Base-by-base conservation (phyloP, 37 sponge, comb jelly and placozoan species). In the Cliona cf. orientalis region DNA sequence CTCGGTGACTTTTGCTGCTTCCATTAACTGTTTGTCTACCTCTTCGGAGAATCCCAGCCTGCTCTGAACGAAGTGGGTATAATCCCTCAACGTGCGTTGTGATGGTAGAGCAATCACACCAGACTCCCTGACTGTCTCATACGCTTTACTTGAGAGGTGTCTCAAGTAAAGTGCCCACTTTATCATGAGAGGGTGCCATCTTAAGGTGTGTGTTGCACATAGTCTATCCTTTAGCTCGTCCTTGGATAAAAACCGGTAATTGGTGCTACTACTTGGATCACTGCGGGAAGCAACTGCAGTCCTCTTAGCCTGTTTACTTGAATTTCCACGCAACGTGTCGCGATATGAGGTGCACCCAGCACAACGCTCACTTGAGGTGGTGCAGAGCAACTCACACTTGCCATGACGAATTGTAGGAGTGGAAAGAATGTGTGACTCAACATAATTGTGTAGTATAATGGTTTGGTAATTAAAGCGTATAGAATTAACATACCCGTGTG, bases 181-280 rank as follows among this genome's bases (percentile, higher is more conserved):
- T 14, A 79, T 79, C 40, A 86, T 44, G 2, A 85, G 25, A 19
- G 86, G 86, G 40, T 85, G 85, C 85, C 85, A 84, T 42, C 68
- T 53, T 58, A n/a, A 23, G 3, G 22, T 21, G 38, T 75, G 76
- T 28, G n/a, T 31, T 33, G 9, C 45, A 5, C 37, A 39, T 11
- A 80, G 69, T 42, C 80, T 21, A 25, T 69, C 80, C 38, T 46
- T 44, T 36, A 58, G 66, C 35, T 80, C 80, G 37, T 2, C 3
- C 3, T 4, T 3, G 53, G 33, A 36, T 67, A 80, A 39, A 38
- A 26, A 32, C 2, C 39, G 41, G 35, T 80, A 69, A 36, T 31
- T 45, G 33, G 58, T 23, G 41, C 56, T 56, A 45, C 80, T 80
- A 34, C 80, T 80, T 28, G 71, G 70, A 69, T 69, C 17, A 23